phyloP scores from a whole-genome alignment of 2,888 invertebrate genomes.

The Punctoribates punctum region DNA sequence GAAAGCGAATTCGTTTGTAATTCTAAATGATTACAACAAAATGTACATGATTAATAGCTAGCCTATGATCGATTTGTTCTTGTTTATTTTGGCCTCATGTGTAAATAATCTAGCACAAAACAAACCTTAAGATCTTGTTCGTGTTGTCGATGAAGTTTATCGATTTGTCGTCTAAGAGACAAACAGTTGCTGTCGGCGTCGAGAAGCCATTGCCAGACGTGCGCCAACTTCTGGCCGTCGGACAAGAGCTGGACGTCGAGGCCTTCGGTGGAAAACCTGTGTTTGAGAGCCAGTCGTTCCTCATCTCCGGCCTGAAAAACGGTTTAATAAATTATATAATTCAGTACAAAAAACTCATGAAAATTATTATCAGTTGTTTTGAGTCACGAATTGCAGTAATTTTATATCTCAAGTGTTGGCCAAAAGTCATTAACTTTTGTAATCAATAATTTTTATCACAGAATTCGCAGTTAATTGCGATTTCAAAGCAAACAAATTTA shows the following conservation, averaged over 20 bases:
- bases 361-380: neutral
- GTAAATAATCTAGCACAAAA: neutral
- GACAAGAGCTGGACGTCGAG: constrained; percentile 52
- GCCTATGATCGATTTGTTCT: neutral
- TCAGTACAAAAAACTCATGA: neutral
- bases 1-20: too few species aligned
- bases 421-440: too few species aligned
- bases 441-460: too few species aligned
- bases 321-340: neutral
- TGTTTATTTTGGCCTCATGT: neutral
- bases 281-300: constrained; percentile 53
- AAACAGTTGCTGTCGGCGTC: constrained; percentile 56
- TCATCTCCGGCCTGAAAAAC: constrained; percentile 50
- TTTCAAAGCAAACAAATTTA: neutral
- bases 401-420: neutral
- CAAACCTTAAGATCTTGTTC: constrained; percentile 54
- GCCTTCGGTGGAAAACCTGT: constrained; percentile 54
- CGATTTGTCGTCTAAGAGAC: constrained; percentile 54
- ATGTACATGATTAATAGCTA: too few species aligned
- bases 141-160: constrained; percentile 54
- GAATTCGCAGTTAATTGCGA: too few species aligned
- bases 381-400: neutral
- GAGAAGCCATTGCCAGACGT: constrained; percentile 55
- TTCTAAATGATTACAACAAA: too few species aligned
- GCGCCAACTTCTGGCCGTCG: constrained; percentile 52